Conservation (phyloP, 2,888 invertebrate genomes). For the Ctena decussata region DNA sequence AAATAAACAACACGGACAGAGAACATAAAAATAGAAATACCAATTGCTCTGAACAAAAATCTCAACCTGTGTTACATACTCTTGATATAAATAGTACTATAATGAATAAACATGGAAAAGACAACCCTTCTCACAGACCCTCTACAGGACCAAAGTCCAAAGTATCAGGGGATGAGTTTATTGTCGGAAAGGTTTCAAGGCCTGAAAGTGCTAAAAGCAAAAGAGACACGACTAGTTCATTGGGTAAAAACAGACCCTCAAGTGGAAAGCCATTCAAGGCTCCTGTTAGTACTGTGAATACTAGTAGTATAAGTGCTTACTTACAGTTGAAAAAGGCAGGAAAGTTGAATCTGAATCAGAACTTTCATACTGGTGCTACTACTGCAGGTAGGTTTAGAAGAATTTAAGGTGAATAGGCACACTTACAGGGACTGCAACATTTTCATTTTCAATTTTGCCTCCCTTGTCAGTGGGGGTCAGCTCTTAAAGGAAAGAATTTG, state of each 20-base stretch:
- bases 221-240: constrained; percentile 25
- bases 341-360: constrained; percentile 57
- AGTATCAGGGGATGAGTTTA: constrained; percentile 62
- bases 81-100: constrained; percentile 48
- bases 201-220: constrained; percentile 69
- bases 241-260: constrained; percentile 61
- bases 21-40: neutral
- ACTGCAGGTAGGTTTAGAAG: constrained; percentile 27
- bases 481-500: too few species aligned
- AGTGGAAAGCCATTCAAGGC: constrained; percentile 65
- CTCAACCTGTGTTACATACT: constrained; percentile 43
- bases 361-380: constrained; percentile 12
- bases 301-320: constrained; percentile 81
- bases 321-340: constrained; percentile 79
- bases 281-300: constrained; percentile 76
- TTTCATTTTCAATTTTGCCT: too few species aligned
- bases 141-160: constrained; percentile 43
- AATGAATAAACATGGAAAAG: constrained; percentile 29
- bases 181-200: constrained; percentile 67
- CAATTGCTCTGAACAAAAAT: neutral
- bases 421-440: too few species aligned
- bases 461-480: too few species aligned
- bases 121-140: constrained; percentile 44
- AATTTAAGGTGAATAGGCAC: too few species aligned
- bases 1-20: neutral